Evolutionary conservation across 2,888 invertebrate genomes (phyloP), one percentile per base, ranked within the genome.

Genomic region (Ethmia dodecea): DNA sequence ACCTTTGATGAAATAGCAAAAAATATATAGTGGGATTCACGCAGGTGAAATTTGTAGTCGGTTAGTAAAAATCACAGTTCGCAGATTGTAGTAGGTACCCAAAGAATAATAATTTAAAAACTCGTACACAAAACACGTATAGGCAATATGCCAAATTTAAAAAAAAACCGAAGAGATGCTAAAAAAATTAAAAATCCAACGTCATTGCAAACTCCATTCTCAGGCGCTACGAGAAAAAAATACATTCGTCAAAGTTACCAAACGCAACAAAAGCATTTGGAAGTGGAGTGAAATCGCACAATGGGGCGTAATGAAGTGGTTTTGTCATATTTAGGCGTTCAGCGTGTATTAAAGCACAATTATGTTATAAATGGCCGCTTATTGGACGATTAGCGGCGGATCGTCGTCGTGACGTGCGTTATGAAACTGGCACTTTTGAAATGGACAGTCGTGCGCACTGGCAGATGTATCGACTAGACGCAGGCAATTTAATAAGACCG

Each of bases 291-390:
- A 72, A 70, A 69, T 64, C 56, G 55, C 33, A 76, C 80, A 81
- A 80, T 76, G 48, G 75, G 16, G 29, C 46, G 43, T 71, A 71
- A 70, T 69, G 71, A 71, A 71, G 70, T 72, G 77, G 76, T 79
- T 79, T 76, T 72, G 76, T 80, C 73, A 66, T 69, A 63, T 79
- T 59, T 69, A 47, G 57, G 50, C 60, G 64, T 61, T 12, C 16
- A 26, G 13, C 69, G 72, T 70, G 67, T 73, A 78, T 83, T 81
- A 78, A 72, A 69, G 61, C 47, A 66, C 79, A 74, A 83, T 81
- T 83, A 83, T 63, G 70, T 63, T 68, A 65, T 73, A 76, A 77
- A 80, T 72, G 67, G 71, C 52, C 71, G 70, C 18, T 80, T 78
- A 78, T 74, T 61, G 71, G 60, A 60, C 79, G 70, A 80, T 83